Evolutionary conservation across 1,140 invertebrate species (phyloP), one percentile per base, ranked within the genome.

Genomic region (Diprion similis): DNA sequence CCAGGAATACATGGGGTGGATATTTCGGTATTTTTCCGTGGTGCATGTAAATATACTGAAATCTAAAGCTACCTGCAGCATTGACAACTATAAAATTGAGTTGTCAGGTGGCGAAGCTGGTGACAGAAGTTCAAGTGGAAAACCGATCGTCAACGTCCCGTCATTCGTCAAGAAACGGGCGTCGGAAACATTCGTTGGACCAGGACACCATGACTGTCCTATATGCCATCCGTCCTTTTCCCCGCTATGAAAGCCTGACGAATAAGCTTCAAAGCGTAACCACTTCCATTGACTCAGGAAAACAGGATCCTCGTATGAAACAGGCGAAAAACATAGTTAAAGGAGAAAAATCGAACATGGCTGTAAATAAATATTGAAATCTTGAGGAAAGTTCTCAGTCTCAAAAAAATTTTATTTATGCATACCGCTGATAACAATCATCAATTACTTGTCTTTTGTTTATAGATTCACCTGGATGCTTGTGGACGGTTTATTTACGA

Each of bases 111-210:
- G 24, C 24, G 24, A 37, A 37, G 24, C 24, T 37, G 24, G 24
- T 37, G 24, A 37, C 24, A 6, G 24, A 37, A 37, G 24, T 37
- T 6, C 24, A 37, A 37, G 24, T 2, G n/a, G 51, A 15, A 17
- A 8, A 17, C 51, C 51, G 51, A 59, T 59, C 51, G 51, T 59
- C 51, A 59, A 59, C 51, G 51, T 59, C 51, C 51, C 51, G n/a
- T 59, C 51, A 59, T 59, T 59, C 51, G 51, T 59, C 51, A 59
- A 59, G 51, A 59, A 59, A 59, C n/a, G 51, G 51, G 51, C 51
- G 51, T 59, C 6, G 11, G 51, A 59, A 59, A 59, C 51, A 59
- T 59, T 59, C 51, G 11, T 17, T 59, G 11, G 11, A 59, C 51
- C 51, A 59, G 51, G 51, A 8, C 6, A 59, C 51, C 51, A 59